Percentiles rank a stretch among this genome's conserved stretches.
These are phyloP conservation scores for Antigone vipio DNA, from an alignment of 2,113 vertebrate species.

Conservation along the genomic window DNA sequence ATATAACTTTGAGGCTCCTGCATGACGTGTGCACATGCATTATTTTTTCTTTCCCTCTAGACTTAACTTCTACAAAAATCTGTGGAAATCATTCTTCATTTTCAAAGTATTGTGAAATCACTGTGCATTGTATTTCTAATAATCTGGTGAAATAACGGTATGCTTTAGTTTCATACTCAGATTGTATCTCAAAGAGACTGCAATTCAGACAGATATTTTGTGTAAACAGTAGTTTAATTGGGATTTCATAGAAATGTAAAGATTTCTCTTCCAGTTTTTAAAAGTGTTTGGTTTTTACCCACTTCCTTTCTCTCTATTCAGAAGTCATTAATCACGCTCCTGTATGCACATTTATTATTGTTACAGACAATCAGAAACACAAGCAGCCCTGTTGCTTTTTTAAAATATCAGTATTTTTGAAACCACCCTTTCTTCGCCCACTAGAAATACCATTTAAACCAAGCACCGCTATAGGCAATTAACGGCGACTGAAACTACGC, in stretches of 20 bases:
- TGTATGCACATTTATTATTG: not conserved
- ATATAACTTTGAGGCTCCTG: not conserved
- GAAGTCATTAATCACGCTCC: not conserved
- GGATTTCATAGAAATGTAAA: not conserved
- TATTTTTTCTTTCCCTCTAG: not conserved
- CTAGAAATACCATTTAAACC: not conserved
- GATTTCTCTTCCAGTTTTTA: not conserved
- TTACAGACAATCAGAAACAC: not conserved
- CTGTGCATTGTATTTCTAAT: not conserved
- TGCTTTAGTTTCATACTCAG: not conserved
- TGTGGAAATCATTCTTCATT: not conserved
- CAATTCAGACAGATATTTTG: not conserved
- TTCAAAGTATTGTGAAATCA: not conserved
- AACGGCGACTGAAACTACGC: rapidly evolving
- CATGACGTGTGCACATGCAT: rapidly evolving
- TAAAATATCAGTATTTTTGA: not conserved
- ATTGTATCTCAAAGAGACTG: not conserved
- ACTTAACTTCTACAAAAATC: not conserved
- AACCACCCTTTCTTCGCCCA: not conserved
- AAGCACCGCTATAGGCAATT: not conserved
- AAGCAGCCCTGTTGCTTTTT: not conserved
- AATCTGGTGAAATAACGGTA: not conserved
- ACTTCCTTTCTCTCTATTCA: not conserved
- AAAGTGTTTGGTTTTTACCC: not conserved
- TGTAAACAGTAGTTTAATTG: not conserved